Evolutionary conservation across 2,113 vertebrate genomes (phyloP).

Genomic region (Ctenodactylus gundi): DNA sequence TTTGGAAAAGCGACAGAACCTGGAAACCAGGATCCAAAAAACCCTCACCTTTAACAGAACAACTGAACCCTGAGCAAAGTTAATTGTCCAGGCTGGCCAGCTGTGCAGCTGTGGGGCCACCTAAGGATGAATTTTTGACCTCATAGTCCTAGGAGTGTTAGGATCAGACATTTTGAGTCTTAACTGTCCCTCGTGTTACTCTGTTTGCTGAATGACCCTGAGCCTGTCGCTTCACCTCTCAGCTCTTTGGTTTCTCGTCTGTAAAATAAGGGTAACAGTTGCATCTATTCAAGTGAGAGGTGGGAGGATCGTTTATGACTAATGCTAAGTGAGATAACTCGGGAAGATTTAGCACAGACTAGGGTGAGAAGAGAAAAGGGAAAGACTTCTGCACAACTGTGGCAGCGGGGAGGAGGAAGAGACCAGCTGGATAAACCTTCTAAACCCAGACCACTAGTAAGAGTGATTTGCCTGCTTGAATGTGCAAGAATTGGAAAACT

Average conservation of each 20-base stretch:
- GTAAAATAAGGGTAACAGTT: neutral
- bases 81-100: neutral
- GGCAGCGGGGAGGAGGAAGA: neutral
- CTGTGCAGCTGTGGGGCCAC: neutral
- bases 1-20: no score
- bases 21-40: no score
- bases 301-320: neutral
- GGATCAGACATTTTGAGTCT: neutral
- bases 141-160: neutral
- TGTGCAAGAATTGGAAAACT: neutral
- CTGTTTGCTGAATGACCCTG: neutral
- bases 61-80: neutral
- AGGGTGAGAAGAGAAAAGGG: neutral
- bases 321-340: neutral
- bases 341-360: neutral
- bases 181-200: neutral
- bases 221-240: neutral
- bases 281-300: neutral
- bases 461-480: conserved; percentile 31
- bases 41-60: no score
- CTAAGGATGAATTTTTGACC: neutral
- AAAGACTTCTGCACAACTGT: neutral
- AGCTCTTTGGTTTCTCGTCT: neutral
- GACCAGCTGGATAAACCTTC: neutral
- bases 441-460: neutral